Percentiles rank a stretch among this genome's conserved stretches.
Conservation (phyloP, 2,888 invertebrate species). For the Andrena marginata region DNA sequence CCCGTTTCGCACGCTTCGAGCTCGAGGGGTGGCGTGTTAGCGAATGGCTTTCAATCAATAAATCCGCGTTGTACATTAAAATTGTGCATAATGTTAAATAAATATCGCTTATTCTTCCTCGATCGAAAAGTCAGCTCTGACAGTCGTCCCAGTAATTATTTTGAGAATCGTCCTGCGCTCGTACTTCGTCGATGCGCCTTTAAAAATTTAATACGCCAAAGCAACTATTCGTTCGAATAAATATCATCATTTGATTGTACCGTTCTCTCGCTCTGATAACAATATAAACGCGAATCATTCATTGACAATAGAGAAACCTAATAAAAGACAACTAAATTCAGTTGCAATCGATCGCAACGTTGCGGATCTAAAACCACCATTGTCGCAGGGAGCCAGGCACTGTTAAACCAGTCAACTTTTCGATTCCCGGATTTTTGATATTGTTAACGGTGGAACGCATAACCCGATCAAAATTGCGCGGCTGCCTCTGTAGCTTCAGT, state of each 20-base stretch:
- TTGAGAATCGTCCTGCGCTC: not conserved
- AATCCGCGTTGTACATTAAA: constrained; percentile 13
- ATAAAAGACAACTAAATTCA: too few relatives aligned
- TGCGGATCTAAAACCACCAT: too few relatives aligned
- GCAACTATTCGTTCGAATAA: constrained; percentile 22
- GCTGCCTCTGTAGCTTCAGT: constrained; percentile 17
- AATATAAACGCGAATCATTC: too few relatives aligned
- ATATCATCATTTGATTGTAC: constrained; percentile 43
- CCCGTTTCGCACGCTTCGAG: constrained; percentile 41
- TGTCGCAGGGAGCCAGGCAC: too few relatives aligned
- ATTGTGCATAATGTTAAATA: constrained; percentile 23
- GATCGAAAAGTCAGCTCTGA: constrained; percentile 29
- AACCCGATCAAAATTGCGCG: constrained; percentile 7
- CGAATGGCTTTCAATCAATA: constrained; percentile 37
- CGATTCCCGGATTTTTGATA: not conserved
- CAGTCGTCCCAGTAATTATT: constrained; percentile 34
- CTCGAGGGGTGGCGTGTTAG: not conserved
- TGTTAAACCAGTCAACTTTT: not conserved
- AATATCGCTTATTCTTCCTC: not conserved
- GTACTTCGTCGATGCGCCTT: not conserved
- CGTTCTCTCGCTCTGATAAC: constrained; percentile 23
- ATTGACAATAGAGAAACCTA: too few relatives aligned
- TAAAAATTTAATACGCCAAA: constrained; percentile 9
- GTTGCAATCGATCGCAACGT: too few relatives aligned
- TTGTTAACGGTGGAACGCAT: not conserved